phyloP scores from a whole-genome alignment of 2,113 vertebrate genomes.

The Gopherus evgoodei region DNA sequence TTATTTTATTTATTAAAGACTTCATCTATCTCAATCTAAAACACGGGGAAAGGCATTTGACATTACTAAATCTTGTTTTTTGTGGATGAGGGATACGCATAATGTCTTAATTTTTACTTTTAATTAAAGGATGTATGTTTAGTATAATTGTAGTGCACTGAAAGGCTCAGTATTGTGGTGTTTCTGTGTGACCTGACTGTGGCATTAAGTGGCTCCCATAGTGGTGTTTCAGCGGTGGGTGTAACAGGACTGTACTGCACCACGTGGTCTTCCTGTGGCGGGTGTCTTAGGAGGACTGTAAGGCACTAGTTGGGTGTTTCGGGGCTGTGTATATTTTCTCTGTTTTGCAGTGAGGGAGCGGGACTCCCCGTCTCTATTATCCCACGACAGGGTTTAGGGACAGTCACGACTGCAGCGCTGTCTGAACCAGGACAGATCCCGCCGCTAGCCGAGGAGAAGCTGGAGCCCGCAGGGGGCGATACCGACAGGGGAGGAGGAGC shows the following conservation, averaged over 20 bases:
- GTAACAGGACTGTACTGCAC: background rate
- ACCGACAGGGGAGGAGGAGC: rapidly evolving
- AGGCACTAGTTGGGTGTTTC: background rate
- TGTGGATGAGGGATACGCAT: background rate
- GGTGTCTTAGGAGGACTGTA: background rate
- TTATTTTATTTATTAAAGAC: too few relatives aligned
- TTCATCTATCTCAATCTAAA: background rate
- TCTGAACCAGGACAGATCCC: background rate
- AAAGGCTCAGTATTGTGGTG: background rate
- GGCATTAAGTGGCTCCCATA: background rate
- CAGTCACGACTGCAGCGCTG: too few relatives aligned
- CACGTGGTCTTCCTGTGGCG: background rate
- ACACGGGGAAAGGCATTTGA: background rate
- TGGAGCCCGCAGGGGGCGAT: background rate
- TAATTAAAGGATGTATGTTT: background rate
- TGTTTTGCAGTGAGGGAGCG: background rate
- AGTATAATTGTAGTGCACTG: background rate
- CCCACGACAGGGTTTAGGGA: too few relatives aligned
- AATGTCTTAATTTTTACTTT: background rate
- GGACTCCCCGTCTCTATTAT: too few relatives aligned
- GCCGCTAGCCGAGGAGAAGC: background rate
- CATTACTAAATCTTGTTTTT: background rate
- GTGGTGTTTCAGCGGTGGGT: background rate
- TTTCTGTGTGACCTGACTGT: background rate
- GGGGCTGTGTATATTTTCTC: too few relatives aligned